Evolutionary conservation across 64 coral and sea anemone genomes (phyloP), one percentile per base, ranked within the genome.

Genomic region (Catalaphyllia jardinei): DNA sequence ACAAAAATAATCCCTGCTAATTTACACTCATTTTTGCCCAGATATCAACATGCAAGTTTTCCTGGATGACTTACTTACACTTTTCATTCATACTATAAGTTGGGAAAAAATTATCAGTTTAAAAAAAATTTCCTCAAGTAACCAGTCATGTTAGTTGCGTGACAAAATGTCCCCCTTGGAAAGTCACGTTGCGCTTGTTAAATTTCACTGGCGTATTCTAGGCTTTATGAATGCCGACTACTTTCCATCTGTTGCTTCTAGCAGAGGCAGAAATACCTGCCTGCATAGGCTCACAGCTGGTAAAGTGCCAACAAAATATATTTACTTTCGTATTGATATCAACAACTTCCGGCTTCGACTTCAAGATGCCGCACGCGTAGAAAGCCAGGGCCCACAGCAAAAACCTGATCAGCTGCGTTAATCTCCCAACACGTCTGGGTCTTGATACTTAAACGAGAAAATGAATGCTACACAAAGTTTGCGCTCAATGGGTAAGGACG

Each of bases 1-100:
- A 85, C 63, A 85, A 85, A 85, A 85, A 85, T 85, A 85, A 85
- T 71, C 35, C 62, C 62, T 27, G n/a, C 81, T 71, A 27, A 85
- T 85, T 69, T 85, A 85, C 63, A 67, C 30, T 60, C 63, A 19
- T 29, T 29, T 17, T 20, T 85, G 62, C 81, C 67, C 30, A 10
- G 80, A 14, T 67, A 67, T 22, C 31, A 25, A 71, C 35, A 64
- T 46, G 24, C 65, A 69, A 22, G 65, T 69, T 29, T 1, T 69
- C 65, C 22, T 69, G 2, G 65, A 69, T 67, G 63, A 8, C 29
- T 5, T 10, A 69, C 65, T n/a, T n/a, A 69, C 65, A 69, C 12
- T 27, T 24, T 69, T 69, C 54, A 69, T 69, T 29, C 12, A 69
- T 69, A 25, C 6, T 11, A n/a, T 67, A 69, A 69, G 9, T 28